Percentiles rank a stretch among this genome's conserved stretches.
phyloP scores from a whole-genome alignment of 2,113 vertebrate genomes.

The Malurus cyaneus region DNA sequence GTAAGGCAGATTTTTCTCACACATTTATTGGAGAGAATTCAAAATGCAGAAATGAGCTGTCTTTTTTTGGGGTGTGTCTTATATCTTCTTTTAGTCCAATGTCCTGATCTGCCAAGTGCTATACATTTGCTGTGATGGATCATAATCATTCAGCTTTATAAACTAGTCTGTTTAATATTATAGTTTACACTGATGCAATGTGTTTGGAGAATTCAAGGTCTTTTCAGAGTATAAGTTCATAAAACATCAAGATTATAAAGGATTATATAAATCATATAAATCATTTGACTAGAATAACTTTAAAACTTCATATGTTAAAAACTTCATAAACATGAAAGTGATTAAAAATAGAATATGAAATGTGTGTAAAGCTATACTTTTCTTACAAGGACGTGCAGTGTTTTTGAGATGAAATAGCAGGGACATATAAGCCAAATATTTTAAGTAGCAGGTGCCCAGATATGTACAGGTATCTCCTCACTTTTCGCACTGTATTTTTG shows the following conservation, averaged over 20 bases:
- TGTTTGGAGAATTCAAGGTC: background rate
- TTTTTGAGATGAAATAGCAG: background rate
- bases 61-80: background rate
- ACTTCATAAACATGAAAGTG: background rate
- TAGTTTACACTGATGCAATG: background rate
- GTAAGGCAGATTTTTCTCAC: background rate
- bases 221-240: background rate
- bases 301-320: background rate
- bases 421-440: background rate
- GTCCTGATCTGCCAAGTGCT: accelerated
- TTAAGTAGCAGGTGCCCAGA: background rate
- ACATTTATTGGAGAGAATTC: background rate
- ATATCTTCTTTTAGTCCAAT: background rate
- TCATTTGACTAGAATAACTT: background rate
- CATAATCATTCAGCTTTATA: background rate
- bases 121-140: background rate
- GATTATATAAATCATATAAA: too few species aligned
- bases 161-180: background rate
- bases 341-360: background rate
- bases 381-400: background rate
- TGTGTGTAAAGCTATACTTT: background rate
- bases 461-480: background rate
- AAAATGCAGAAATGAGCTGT: background rate
- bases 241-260: background rate
- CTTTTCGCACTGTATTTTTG: background rate